Evolutionary conservation across 2,888 invertebrate genomes (phyloP), one percentile per base, ranked within the genome.

Genomic region (Xanthorhoe designata): DNA sequence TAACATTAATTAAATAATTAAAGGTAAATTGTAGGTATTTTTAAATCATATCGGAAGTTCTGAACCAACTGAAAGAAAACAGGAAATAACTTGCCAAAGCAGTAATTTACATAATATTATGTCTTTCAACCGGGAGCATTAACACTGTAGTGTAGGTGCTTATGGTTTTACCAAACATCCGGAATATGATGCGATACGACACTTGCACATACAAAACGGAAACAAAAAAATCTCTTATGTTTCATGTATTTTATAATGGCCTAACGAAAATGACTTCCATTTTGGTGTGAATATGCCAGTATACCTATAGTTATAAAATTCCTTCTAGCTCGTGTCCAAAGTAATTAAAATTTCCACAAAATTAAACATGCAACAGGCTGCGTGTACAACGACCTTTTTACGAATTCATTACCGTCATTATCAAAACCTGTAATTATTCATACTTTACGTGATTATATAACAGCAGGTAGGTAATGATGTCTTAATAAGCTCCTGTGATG

Each of bases 401-500:
- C 72, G 75, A 69, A 70, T 70, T 60, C 58, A 81, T 78, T 77
- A 74, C 72, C 71, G 73, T 77, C 69, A 68, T 76, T 76, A 79
- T 72, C 75, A 76, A 79, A 76, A 74, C 78, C 76, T 73, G 76
- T 82, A 78, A 86, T 82, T 83, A 79, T 72, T 60, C 66, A 64
- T 68, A 75, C 79, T 80, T 85, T 75, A 81, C 85, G 80, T 85
- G 84, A 82, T 83, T 81, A 83, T 82, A 84, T 81, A 85, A 84
- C 77, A 78, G 72, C 67, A 74, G 78, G 81, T 83, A 74, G 78
- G 81, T 83, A 78, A 85, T 84, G 83, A 83, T 78, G 75, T 80
- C 77, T 78, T 84, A 89, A 89, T 88, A 85, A 86, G 69, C 72
- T 73, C 78, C 78, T 75, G 75, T 73, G 82, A 82, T 82, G 78